phyloP scores from a whole-genome alignment of 2,113 vertebrate genomes.

The Cebus imitator region DNA sequence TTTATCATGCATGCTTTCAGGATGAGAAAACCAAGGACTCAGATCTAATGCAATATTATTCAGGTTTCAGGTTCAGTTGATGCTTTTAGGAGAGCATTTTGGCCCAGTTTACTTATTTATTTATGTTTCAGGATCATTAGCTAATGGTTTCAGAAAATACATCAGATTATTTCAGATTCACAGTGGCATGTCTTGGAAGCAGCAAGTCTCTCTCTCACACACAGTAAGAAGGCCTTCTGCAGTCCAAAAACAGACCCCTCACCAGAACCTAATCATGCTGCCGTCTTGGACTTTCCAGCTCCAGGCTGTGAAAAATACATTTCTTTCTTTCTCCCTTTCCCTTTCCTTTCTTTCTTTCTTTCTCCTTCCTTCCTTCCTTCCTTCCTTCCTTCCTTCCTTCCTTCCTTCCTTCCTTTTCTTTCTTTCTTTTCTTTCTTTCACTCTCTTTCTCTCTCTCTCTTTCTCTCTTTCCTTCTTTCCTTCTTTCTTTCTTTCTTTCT shows the following conservation, averaged over 20 bases:
- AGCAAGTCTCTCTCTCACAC: not conserved
- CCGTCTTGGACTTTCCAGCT: not conserved
- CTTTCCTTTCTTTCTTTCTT: no score
- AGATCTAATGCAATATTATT: accelerated
- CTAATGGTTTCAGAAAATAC: not conserved
- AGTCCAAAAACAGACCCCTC: not conserved
- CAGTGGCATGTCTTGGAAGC: not conserved
- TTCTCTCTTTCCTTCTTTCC: no score
- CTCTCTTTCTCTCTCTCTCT: no score
- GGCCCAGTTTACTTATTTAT: not conserved
- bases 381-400: no score
- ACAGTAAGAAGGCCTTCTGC: not conserved
- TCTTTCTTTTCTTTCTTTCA: no score
- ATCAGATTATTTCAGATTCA: not conserved
- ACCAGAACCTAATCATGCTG: not conserved
- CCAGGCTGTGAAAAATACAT: not conserved
- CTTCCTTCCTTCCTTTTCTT: no score
- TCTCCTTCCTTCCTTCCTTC: no score
- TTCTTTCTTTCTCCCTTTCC: no score
- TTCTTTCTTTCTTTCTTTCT: no score
- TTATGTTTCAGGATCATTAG: not conserved
- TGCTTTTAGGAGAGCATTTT: not conserved
- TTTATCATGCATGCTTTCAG: not conserved
- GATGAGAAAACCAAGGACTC: not conserved
- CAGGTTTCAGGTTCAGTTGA: not conserved